phyloP scores from a whole-genome alignment of 2,113 vertebrate species.

The Amia ocellicauda region DNA sequence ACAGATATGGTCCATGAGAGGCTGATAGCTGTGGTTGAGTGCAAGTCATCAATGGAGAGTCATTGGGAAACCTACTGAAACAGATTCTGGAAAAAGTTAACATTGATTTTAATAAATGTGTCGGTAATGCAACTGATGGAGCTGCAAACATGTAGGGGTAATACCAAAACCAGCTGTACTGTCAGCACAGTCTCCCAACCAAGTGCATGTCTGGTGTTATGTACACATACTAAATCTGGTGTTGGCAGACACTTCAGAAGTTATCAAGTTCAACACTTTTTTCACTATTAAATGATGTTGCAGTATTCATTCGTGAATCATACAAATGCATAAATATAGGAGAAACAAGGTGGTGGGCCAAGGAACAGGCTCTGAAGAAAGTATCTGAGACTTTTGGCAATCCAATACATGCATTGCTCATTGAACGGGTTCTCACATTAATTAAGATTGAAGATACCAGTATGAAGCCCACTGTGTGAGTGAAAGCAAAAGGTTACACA shows the following conservation, averaged over 20 bases:
- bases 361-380: slow-evolving; percentile 1
- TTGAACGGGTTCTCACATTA: neutral
- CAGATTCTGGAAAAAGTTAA: neutral
- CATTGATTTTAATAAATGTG: neutral
- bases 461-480: too few relatives aligned
- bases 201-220: neutral
- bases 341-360: slow-evolving; percentile 5
- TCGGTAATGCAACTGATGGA: neutral
- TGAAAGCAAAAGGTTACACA: too few relatives aligned
- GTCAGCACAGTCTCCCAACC: neutral
- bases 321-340: neutral
- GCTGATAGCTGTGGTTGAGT: neutral
- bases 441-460: neutral
- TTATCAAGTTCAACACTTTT: neutral
- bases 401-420: neutral
- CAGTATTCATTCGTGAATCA: slow-evolving; percentile 1
- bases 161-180: neutral
- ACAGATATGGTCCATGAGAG: neutral
- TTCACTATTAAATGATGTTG: neutral
- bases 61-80: neutral
- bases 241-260: neutral
- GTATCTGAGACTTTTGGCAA: neutral
- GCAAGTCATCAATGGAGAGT: neutral
- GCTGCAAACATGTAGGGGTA: slow-evolving; percentile 1
- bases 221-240: neutral